These are phyloP conservation scores for Rhamphomyia laevipes DNA, from an alignment of 2,888 invertebrate species.

Conservation along the genomic window DNA sequence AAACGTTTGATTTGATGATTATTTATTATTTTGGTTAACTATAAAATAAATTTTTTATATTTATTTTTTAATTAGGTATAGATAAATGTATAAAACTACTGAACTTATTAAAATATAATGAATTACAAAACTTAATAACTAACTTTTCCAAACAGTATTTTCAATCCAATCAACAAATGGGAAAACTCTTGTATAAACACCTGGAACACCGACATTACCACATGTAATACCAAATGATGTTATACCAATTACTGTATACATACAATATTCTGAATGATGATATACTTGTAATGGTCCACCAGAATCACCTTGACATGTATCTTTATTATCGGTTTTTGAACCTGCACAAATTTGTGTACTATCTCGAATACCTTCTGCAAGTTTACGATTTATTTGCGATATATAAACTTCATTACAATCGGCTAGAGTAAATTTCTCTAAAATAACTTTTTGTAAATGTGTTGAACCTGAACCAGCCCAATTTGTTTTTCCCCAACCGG, in stretches of 20 bases:
- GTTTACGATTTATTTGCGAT: conserved; percentile 12
- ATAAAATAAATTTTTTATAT: too few relatives aligned
- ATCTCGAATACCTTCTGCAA: conserved; percentile 37
- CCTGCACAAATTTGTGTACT: conserved; percentile 46
- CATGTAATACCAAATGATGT: conserved; percentile 41
- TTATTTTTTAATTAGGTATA: too few relatives aligned
- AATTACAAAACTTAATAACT: too few relatives aligned
- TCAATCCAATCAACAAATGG: conserved; percentile 49
- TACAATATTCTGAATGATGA: conserved; percentile 31
- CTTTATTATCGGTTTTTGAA: conserved; percentile 31
- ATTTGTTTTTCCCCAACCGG: conserved; percentile 41
- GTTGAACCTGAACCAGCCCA: conserved; percentile 26
- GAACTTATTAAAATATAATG: too few relatives aligned
- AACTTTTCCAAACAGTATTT: conserved; percentile 40
- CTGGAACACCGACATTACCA: conserved; percentile 38
- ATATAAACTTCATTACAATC: conserved; percentile 28
- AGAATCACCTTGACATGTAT: conserved; percentile 51
- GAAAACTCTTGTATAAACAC: conserved; percentile 47
- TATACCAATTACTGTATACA: conserved; percentile 41
- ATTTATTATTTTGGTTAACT: too few relatives aligned
- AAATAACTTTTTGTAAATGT: conserved; percentile 41
- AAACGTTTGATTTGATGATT: too few relatives aligned
- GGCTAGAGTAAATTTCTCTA: conserved; percentile 30
- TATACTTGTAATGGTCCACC: conserved; percentile 49
- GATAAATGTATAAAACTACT: too few relatives aligned